Conservation (phyloP, 2,113 vertebrate genomes). For the Azemiops feae region DNA sequence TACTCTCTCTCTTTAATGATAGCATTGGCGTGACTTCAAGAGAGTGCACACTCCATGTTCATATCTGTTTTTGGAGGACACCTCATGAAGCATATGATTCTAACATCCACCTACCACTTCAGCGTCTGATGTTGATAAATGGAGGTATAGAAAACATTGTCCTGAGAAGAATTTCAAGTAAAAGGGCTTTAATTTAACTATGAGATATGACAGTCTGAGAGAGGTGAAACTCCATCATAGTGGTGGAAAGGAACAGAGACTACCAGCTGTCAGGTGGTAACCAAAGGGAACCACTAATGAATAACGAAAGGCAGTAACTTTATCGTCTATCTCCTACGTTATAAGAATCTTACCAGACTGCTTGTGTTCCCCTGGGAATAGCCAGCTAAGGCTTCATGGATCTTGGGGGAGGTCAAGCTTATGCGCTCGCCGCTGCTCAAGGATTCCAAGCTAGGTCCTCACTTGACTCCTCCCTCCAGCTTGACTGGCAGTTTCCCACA, state of each 20-base stretch:
- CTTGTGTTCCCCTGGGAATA: neutral
- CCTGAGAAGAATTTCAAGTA: neutral
- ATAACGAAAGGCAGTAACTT: neutral
- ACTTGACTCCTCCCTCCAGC: neutral
- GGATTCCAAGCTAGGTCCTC: neutral
- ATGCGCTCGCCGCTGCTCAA: neutral
- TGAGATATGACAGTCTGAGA: neutral
- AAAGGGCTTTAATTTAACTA: neutral
- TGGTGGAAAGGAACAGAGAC: neutral
- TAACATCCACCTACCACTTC: neutral
- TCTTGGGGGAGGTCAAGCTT: neutral
- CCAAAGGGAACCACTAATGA: neutral
- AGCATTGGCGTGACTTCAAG: too few species aligned
- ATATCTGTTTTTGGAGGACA: neutral
- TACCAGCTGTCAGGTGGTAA: neutral
- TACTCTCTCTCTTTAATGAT: too few species aligned
- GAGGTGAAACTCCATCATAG: neutral
- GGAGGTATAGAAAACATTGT: neutral
- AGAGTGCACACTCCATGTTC: neutral
- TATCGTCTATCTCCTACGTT: too few species aligned
- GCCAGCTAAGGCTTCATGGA: neutral
- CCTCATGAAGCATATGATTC: neutral
- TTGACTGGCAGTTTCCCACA: neutral
- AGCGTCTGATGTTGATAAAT: neutral
- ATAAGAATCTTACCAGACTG: too few species aligned